These are phyloP conservation scores for Dolichoris vasculosae DNA, from an alignment of 1,140 invertebrate genomes.

Conservation along the genomic window DNA sequence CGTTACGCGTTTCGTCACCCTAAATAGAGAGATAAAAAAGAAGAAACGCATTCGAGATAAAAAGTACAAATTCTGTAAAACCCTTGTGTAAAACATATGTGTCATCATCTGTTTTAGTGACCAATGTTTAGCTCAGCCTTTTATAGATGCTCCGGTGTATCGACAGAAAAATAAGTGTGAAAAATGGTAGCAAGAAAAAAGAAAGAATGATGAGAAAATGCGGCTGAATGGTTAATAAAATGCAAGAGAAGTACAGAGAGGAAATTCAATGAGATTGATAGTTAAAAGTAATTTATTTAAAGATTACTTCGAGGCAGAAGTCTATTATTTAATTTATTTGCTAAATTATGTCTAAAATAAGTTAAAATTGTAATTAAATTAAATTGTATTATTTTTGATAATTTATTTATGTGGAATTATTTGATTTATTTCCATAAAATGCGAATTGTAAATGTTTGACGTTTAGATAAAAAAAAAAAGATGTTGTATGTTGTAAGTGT, in stretches of 20 bases:
- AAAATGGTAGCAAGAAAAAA: conserved; percentile 12
- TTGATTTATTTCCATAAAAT: conserved; percentile 24
- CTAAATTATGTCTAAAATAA: conserved; percentile 3
- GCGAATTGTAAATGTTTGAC: conserved; percentile 36
- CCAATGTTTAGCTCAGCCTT: conserved; percentile 51
- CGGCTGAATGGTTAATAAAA: conserved; percentile 29
- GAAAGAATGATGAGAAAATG: conserved; percentile 25
- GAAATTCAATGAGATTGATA: conserved; percentile 34
- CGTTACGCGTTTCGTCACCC: conserved; percentile 20
- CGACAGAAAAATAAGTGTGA: conserved; percentile 40
- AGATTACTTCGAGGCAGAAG: conserved; percentile 44
- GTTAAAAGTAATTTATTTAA: conserved; percentile 36
- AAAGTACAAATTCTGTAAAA: conserved; percentile 73
- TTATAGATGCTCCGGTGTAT: conserved; percentile 51
- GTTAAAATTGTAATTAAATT: neutral
- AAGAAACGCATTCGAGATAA: conserved; percentile 59
- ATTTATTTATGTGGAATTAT: conserved; percentile 24
- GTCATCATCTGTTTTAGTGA: conserved; percentile 59
- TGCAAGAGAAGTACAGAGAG: neutral
- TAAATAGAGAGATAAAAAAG: conserved; percentile 8
- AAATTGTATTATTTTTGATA: conserved; percentile 25
- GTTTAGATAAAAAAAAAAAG: neutral
- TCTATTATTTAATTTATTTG: conserved; percentile 20
- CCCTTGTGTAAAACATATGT: conserved; percentile 60
- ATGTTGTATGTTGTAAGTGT: conserved; percentile 10